These are phyloP conservation scores for Beaufortia kweichowensis DNA, from an alignment of 2,113 vertebrate species.

Conservation along the genomic window DNA sequence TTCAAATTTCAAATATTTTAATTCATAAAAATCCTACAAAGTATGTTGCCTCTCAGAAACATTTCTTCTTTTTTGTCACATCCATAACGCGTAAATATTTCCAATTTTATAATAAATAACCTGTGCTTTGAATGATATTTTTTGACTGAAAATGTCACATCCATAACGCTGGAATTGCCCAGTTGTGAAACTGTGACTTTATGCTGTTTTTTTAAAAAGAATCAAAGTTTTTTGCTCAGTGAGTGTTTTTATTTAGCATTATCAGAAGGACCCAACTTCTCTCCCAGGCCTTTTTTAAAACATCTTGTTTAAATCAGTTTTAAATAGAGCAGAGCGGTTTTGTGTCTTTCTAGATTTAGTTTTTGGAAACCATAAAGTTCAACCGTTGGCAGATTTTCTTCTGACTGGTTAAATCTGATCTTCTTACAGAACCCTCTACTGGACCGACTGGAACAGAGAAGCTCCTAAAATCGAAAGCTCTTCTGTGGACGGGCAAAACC, in stretches of 20 bases:
- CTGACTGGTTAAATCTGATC: neutral
- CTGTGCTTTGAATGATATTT: no score
- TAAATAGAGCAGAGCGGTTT: slow-evolving; percentile 9
- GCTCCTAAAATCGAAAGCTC: slow-evolving; percentile 93
- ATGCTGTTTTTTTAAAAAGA: neutral
- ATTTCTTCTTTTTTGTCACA: no score
- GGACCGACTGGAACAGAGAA: slow-evolving; percentile 98
- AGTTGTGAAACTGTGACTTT: neutral
- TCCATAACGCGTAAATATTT: no score
- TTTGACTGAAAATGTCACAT: no score
- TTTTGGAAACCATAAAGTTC: neutral
- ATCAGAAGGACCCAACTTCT: neutral
- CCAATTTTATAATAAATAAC: no score
- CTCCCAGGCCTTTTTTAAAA: neutral
- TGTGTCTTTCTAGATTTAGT: neutral
- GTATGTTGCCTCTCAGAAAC: no score
- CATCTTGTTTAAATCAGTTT: slow-evolving; percentile 26
- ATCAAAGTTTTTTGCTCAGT: neutral
- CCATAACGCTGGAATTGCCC: no score
- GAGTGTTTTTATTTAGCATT: neutral
- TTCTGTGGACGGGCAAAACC: slow-evolving; percentile 81
- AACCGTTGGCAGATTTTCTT: neutral
- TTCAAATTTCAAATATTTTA: no score
- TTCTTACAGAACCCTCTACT: slow-evolving; percentile 84
- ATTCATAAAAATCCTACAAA: no score